Evolutionary conservation across 35 echinoderm and acorn worm genomes (phyloP).

Genomic region (Acanthaster planci): DNA sequence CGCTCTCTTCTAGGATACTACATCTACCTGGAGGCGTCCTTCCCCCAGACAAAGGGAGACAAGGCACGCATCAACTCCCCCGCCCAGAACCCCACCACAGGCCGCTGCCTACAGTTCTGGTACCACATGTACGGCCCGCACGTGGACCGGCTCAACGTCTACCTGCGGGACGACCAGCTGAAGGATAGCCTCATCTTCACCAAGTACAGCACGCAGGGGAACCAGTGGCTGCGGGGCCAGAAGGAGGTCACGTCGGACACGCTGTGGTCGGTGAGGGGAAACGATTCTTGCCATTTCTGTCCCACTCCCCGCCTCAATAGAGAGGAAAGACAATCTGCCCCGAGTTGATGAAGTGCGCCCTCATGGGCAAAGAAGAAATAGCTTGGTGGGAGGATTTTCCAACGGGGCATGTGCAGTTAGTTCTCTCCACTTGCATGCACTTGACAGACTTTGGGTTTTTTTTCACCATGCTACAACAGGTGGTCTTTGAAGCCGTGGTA

Average conservation of each 20-base stretch:
- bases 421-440: not conserved
- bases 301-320: too few relatives aligned
- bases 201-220: conserved; percentile 80
- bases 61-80: conserved; percentile 60
- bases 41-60: conserved; percentile 30
- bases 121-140: conserved; percentile 90
- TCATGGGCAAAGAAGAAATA: too few relatives aligned
- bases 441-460: not conserved
- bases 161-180: conserved; percentile 30
- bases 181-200: conserved; percentile 63
- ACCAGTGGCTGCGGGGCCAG: conserved; percentile 70
- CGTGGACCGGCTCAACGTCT: conserved; percentile 71
- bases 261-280: conserved; percentile 49
- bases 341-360: too few relatives aligned
- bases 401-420: too few relatives aligned
- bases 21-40: conserved; percentile 65
- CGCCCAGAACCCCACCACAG: conserved; percentile 31
- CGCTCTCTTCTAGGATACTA: conserved; percentile 52
- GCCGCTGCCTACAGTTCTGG: conserved; percentile 70
- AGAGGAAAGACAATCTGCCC: too few relatives aligned
- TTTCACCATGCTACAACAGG: conserved; percentile 34
- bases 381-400: too few relatives aligned
- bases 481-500: conserved; percentile 81
- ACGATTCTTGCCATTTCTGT: too few relatives aligned
- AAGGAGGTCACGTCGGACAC: conserved; percentile 35